A percentile compares a stretch with the other conserved stretches of the same genome.
Conservation (phyloP, 2,888 invertebrate species). For the Macaria notata region DNA sequence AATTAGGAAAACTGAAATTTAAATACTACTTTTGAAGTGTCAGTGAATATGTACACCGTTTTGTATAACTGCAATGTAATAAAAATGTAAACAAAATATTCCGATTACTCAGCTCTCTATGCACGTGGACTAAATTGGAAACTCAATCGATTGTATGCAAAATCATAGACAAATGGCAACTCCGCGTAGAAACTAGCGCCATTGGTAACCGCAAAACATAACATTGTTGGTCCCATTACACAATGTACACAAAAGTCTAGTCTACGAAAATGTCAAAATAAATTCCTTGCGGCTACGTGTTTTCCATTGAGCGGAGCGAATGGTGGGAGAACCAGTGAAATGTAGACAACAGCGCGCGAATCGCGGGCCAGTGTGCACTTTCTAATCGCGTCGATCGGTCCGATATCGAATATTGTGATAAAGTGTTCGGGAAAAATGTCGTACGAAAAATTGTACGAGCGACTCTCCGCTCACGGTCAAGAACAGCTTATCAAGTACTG, state of each 20-base stretch:
- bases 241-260: constrained; percentile 28
- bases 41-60: background rate
- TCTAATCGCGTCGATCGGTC: constrained; percentile 69
- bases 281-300: constrained; percentile 60
- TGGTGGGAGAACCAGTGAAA: constrained; percentile 74
- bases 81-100: constrained; percentile 13
- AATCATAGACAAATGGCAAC: constrained; percentile 3
- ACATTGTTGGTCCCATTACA: constrained; percentile 10
- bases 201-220: background rate
- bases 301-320: constrained; percentile 37
- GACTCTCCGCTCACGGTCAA: constrained; percentile 86
- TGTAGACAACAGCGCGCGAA: constrained; percentile 51
- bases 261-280: constrained; percentile 33
- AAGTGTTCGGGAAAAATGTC: constrained; percentile 64
- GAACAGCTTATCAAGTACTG: constrained; percentile 92
- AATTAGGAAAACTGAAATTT: too few relatives aligned
- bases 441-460: constrained; percentile 75
- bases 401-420: constrained; percentile 31
- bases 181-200: constrained; percentile 12
- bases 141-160: constrained; percentile 1
- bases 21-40: too few relatives aligned
- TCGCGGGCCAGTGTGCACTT: constrained; percentile 67
- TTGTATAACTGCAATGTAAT: background rate
- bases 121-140: background rate
- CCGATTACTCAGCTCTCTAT: background rate